These are phyloP conservation scores for Vicugna pacos DNA, from an alignment of 2,113 vertebrate species.

Conservation along the genomic window DNA sequence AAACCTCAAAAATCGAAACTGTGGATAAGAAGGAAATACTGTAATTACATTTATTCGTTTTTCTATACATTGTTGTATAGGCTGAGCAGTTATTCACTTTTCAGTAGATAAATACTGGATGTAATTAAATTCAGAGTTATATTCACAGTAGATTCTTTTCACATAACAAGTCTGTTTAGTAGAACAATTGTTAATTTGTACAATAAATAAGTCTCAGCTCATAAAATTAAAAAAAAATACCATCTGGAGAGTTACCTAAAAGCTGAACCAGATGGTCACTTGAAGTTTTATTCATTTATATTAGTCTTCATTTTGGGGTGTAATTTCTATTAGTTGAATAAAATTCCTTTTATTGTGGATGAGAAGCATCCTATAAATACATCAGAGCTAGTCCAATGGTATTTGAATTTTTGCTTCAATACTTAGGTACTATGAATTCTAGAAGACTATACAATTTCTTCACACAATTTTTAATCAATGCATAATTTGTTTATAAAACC, in stretches of 20 bases:
- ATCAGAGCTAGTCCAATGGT: not conserved
- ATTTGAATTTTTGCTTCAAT: not conserved
- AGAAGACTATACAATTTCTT: not conserved
- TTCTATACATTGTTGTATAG: slow-evolving; percentile 56
- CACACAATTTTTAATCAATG: not conserved
- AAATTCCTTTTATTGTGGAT: not conserved
- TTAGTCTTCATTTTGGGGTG: slow-evolving; percentile 8
- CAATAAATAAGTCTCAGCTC: slow-evolving; percentile 37
- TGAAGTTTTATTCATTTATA: not conserved
- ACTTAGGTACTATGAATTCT: not conserved
- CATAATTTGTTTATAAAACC: not conserved
- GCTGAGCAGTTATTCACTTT: not conserved
- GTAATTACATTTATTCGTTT: slow-evolving; percentile 39
- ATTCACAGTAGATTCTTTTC: not conserved
- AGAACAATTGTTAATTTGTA: slow-evolving; percentile 32
- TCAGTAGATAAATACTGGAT: not conserved
- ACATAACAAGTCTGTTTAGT: not conserved
- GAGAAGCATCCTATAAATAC: not conserved
- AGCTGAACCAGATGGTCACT: not conserved
- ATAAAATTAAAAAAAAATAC: slow-evolving; percentile 54
- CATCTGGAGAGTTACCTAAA: not conserved
- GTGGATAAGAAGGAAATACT: not conserved
- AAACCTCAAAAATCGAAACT: not conserved
- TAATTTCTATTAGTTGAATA: slow-evolving; percentile 5
- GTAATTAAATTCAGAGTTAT: slow-evolving; percentile 46